Base-by-base conservation (phyloP, 2,888 invertebrate genomes). In the Bedellia somnulentella region DNA sequence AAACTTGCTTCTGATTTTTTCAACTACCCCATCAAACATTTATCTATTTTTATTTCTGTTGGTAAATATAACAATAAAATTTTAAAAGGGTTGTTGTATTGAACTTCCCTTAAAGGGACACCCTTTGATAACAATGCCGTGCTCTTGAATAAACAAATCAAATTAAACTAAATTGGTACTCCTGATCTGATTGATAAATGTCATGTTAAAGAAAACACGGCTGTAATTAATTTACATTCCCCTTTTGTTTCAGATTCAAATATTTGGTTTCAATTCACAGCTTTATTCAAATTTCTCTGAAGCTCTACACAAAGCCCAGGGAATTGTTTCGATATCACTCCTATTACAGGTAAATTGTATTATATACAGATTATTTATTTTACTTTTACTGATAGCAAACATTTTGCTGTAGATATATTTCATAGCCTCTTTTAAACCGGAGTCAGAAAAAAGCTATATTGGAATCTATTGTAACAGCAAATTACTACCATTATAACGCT, bases 191-290 rank as follows among this genome's bases (percentile, higher is more conserved):
- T 12, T 12, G 3, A n/a, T 3, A 22, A 2, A 11, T 23, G 10
- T 23, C 23, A n/a, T 23, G 23, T 23, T 24, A 3, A 10, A 9
- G 9, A 4, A 24, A 26, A 25, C 26, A 31, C 8, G 24, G 21
- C 25, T 5, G 24, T 31, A 31, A 31, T 33, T 29, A 29, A 26
- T 29, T 33, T 15, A 32, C 22, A 26, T 15, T 33, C 28, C 28
- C 30, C 39, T 30, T 42, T 71, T 71, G 58, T 83, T 85, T 42
- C 86, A 97, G 96, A 88, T 97, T 57, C 97, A 98, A 82, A 89
- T 97, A 78, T 92, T 95, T 73, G 97, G 96, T 49, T 98, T 93
- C 82, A 98, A 98, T 79, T 91, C 93, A 36, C 95, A 97, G 73
- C 83, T 98, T 44, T 97, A 97, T 79, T 86, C 87, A 52, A 97